A percentile compares a stretch with the other conserved stretches of the same genome.
These are phyloP conservation scores for Mimumesa dahlbomi DNA, from an alignment of 2,888 invertebrate species.

Conservation along the genomic window DNA sequence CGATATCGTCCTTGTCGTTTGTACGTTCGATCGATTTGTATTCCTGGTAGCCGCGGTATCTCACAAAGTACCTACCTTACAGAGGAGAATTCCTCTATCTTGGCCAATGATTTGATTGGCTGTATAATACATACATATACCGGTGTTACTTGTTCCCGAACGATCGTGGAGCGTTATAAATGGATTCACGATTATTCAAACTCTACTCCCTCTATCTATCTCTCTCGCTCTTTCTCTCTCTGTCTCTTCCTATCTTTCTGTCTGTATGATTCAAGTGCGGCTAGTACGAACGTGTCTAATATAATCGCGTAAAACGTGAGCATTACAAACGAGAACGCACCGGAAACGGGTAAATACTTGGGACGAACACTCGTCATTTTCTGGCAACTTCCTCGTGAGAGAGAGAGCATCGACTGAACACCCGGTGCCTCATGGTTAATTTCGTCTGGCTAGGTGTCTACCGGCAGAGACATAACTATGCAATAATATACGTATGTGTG, in stretches of 20 bases:
- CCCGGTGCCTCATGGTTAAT: slow-evolving; percentile 47
- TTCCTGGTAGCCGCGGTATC: slow-evolving; percentile 21
- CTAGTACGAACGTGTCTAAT: not conserved
- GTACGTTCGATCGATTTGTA: slow-evolving; percentile 56
- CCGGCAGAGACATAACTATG: slow-evolving; percentile 50
- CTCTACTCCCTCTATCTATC: not conserved
- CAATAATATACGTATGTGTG: slow-evolving; percentile 44
- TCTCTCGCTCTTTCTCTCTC: not conserved
- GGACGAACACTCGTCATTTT: slow-evolving; percentile 49
- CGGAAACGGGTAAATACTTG: slow-evolving; percentile 44
- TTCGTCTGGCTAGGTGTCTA: slow-evolving; percentile 63
- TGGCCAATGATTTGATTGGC: not conserved
- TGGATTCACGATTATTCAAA: too few species aligned
- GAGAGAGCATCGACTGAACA: slow-evolving; percentile 24
- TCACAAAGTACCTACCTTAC: slow-evolving; percentile 14
- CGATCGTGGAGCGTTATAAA: too few species aligned
- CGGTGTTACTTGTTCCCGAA: too few species aligned
- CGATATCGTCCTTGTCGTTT: slow-evolving; percentile 63
- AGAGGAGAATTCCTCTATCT: not conserved
- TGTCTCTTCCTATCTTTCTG: too few species aligned
- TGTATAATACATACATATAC: not conserved
- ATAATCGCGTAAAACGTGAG: slow-evolving; percentile 5
- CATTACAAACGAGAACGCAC: slow-evolving; percentile 1
- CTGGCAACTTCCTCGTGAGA: slow-evolving; percentile 41
- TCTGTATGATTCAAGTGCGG: too few species aligned